Conservation (phyloP, 30 jellyfish, hydroid and myxozoan species). For the Turritopsis dohrnii region DNA sequence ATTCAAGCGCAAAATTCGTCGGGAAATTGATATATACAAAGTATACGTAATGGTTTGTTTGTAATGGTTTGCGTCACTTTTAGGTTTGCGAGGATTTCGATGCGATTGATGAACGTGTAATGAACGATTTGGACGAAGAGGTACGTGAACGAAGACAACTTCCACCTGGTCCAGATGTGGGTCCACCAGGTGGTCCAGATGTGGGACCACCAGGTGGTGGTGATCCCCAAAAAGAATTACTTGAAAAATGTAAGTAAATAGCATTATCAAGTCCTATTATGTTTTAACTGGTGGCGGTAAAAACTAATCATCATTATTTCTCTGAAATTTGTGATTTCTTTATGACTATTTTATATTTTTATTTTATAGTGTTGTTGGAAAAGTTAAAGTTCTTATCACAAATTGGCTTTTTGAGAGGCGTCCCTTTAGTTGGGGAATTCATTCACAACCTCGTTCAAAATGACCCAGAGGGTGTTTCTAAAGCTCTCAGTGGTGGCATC, state of each 20-base stretch:
- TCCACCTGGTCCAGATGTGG: not conserved
- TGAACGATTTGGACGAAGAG: not conserved
- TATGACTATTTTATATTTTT: not conserved
- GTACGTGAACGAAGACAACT: not conserved
- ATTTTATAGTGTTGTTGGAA: too few relatives aligned
- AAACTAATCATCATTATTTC: not conserved
- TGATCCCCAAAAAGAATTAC: not conserved
- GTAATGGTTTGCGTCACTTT: too few relatives aligned
- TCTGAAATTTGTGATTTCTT: not conserved
- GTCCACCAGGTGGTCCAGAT: too few relatives aligned
- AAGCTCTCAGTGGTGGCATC: slow-evolving; percentile 4
- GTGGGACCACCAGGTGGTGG: too few relatives aligned
- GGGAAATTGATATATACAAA: too few relatives aligned
- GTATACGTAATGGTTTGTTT: too few relatives aligned
- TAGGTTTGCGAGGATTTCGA: too few relatives aligned
- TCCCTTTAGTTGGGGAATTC: not conserved
- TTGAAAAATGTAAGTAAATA: not conserved
- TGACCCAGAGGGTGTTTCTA: slow-evolving; percentile 3
- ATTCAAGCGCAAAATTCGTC: too few relatives aligned
- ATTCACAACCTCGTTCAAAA: not conserved
- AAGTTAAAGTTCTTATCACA: too few relatives aligned
- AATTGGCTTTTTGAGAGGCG: not conserved
- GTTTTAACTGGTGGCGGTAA: not conserved
- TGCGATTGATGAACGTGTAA: too few relatives aligned
- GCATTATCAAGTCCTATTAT: not conserved